Base-by-base conservation (phyloP, 2,888 invertebrate genomes). In the Spodoptera picta region DNA sequence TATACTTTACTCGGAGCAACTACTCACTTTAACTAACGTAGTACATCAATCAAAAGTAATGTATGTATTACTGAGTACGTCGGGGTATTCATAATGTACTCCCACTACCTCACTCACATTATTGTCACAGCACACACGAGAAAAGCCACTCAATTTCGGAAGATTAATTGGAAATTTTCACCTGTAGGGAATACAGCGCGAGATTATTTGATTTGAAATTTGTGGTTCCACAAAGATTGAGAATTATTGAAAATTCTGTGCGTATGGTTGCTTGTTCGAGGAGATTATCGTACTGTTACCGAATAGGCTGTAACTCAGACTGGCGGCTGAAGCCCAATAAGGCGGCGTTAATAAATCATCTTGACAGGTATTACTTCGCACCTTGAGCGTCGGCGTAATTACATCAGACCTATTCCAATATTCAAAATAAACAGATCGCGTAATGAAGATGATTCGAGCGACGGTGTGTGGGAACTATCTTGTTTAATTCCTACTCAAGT, bases 291-390 rank as follows among this genome's bases (percentile, higher is more conserved):
- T 61, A 53, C 78, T 65, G 61, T 58, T 72, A 52, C 50, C 53
- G 14, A 69, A 65, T 72, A 71, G 65, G 65, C 69, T 73, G 73
- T 65, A 73, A 69, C 68, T 75, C 51, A 64, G 69, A 53, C 59
- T 61, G 43, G 57, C 65, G 59, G 65, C 69, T 72, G 76, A 78
- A 81, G 78, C 85, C 87, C 87, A 91, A 90, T 90, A 88, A 89
- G 87, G 86, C 75, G 79, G 59, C 75, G 84, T 82, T 87, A 88
- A 93, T 93, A 90, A 92, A 93, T 93, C 93, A 93, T 92, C 82
- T 86, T 89, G 93, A 91, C 92, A 89, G 92, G 89, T 93, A 92
- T 93, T 93, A 89, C 90, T 87, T 84, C 80, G 82, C 90, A 91
- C 90, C 91, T 90, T 82, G 79, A 85, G 82, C 83, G 81, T 67